Base-by-base conservation (phyloP, 2,888 invertebrate species). In the Eugnorisma glareosa region DNA sequence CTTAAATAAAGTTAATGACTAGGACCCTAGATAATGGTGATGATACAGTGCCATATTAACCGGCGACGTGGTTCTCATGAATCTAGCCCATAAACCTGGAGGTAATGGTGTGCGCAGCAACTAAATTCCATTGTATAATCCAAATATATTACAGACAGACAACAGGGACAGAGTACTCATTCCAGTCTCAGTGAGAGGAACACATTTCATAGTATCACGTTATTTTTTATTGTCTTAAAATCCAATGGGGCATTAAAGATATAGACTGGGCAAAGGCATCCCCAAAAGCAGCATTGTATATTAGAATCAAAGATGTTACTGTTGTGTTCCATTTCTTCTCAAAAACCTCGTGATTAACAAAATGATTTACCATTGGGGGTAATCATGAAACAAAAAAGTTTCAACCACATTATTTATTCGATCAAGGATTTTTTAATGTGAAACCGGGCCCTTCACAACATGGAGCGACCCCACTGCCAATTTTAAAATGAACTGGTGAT, bases 1-100 rank as follows among this genome's bases (percentile, higher is more conserved):
- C 68, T 35, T 78, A 57, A 71, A 70, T 67, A 37, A 66, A 72
- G 37, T n/a, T 35, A 45, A 76, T 28, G 7, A 31, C 13, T 10
- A 48, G 28, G 45, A 48, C 37, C 28, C 31, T 31, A 28, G 21
- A 48, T 71, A n/a, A 37, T 51, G 15, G 63, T n/a, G 40, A 24
- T 31, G 24, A 31, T 43, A 31, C 24, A 31, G 31, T 70, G 31
- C 5, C 11, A 63, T 43, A 24, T 63, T 31, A 63, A 63, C 4
- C 13, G 15, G 3, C 1, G 24, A 48, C 40, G 24, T 11, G 8
- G 7, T 69, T 57, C 40, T 54, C 24, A 4, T 24, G 11, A 71
- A 35, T 21, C 18, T 21, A 15, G 21, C 11, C 18, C 0, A 1
- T 43, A 18, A 31, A n/a, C 11, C 1, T 11, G n/a, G 6, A 67